Conservation (phyloP, 1,140 invertebrate genomes). For the Mizuhopecten yessoensis region DNA sequence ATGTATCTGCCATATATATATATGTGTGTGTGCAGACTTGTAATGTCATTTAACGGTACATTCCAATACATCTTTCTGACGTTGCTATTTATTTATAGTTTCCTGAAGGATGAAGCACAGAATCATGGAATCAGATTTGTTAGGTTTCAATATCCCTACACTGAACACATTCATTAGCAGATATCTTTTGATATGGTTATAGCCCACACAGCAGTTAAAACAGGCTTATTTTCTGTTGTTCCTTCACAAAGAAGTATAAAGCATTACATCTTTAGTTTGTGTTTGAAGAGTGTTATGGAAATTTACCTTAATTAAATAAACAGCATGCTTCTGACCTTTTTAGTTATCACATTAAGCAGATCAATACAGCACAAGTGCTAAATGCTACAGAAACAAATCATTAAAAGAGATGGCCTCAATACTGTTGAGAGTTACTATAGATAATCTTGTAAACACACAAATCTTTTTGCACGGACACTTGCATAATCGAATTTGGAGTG, state of each 20-base stretch:
- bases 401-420: background rate
- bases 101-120: background rate
- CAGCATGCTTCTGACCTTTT: constrained; percentile 23
- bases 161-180: background rate
- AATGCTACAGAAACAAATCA: background rate
- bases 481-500: background rate
- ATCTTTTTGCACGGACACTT: background rate
- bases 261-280: background rate
- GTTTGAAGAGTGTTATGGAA: background rate
- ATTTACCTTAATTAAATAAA: constrained; percentile 36
- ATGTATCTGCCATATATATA: no score
- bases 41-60: no score
- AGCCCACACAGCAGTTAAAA: background rate
- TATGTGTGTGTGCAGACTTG: no score
- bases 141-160: background rate
- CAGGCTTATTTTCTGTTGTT: background rate
- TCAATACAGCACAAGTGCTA: constrained; percentile 1
- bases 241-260: background rate
- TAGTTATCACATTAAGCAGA: background rate
- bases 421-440: background rate
- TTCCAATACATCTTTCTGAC: no score
- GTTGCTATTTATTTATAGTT: background rate
- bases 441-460: background rate
- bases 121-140: background rate
- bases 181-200: background rate